phyloP scores from a whole-genome alignment of 2,888 invertebrate genomes.

The Diabrotica balteata region DNA sequence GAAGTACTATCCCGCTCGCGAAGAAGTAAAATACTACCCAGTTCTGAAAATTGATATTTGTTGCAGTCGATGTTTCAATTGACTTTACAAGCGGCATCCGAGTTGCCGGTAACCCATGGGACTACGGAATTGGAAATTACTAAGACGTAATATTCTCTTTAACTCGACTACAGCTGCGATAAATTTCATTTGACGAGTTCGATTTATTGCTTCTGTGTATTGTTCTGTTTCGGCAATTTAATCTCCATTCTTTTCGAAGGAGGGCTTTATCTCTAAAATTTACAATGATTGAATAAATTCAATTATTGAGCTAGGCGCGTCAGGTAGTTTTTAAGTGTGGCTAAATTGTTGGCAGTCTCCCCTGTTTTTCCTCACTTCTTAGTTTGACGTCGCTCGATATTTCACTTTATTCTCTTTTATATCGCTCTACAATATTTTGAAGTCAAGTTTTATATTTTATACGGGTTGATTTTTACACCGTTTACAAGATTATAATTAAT shows the following conservation, averaged over 20 bases:
- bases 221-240: conserved; percentile 29
- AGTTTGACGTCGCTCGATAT: too few relatives aligned
- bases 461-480: too few relatives aligned
- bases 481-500: too few relatives aligned
- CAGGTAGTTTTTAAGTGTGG: conserved; percentile 6
- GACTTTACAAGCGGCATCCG: conserved; percentile 31
- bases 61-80: conserved; percentile 39
- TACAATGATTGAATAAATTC: conserved; percentile 23
- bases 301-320: conserved; percentile 14
- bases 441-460: too few relatives aligned
- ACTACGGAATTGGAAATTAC: conserved; percentile 36
- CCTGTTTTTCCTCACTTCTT: neutral
- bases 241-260: conserved; percentile 19
- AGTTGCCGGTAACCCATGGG: conserved; percentile 33
- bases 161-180: conserved; percentile 34
- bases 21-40: conserved; percentile 24
- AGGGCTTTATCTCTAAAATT: conserved; percentile 21
- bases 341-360: neutral
- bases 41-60: conserved; percentile 41
- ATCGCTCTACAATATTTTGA: too few relatives aligned
- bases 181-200: conserved; percentile 36
- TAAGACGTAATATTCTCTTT: conserved; percentile 38
- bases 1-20: conserved; percentile 15
- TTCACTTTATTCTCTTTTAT: too few relatives aligned
- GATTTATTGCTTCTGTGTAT: conserved; percentile 32